Base-by-base conservation (phyloP, 53 echinoderm and acorn worm genomes). In the Glandiceps talaboti region DNA sequence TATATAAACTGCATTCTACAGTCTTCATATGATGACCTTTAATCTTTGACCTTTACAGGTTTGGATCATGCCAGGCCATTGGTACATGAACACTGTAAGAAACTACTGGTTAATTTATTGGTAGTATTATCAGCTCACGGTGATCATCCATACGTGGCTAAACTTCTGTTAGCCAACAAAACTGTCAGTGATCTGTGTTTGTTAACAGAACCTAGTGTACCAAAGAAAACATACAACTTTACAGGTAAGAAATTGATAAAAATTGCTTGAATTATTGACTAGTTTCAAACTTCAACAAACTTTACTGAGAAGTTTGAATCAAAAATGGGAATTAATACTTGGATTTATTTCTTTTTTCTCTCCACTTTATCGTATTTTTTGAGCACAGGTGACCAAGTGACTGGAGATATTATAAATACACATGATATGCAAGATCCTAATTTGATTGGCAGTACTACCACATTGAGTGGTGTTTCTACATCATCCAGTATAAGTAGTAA, bases 31-130 rank as follows among this genome's bases (percentile, higher is more conserved):
- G n/a, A n/a, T n/a, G n/a, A n/a, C n/a, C n/a, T n/a, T n/a, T n/a
- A n/a, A n/a, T n/a, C 14, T 20, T 29, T 76, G 31, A 25, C 45
- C 73, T 26, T 81, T n/a, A 26, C 84, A 93, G 99, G 99, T 76
- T 80, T 97, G 82, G 99, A 97, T 77, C 99, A 97, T 82, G 87
- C 89, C 28, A 91, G 99, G 91, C 85, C 94, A 30, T 32, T 91
- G 73, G 99, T 94, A 26, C 91, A 94, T 81, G 89, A 87, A 25
- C 99, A 97, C 88, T 94, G 99, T 76, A 97, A 97, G 75, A 79
- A 88, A 30, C 88, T 97, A 0, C 85, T 97, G 28, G 81, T 94
- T 27, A 93, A 97, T 27, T 89, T 97, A 25, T 82, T 97, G 73
- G 87, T 97, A 33, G 91, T 85, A 1, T 87, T 94, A 31, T 89